Base-by-base conservation (phyloP, 2,797 vertebrate species). In the Enteromius anoplus region DNA sequence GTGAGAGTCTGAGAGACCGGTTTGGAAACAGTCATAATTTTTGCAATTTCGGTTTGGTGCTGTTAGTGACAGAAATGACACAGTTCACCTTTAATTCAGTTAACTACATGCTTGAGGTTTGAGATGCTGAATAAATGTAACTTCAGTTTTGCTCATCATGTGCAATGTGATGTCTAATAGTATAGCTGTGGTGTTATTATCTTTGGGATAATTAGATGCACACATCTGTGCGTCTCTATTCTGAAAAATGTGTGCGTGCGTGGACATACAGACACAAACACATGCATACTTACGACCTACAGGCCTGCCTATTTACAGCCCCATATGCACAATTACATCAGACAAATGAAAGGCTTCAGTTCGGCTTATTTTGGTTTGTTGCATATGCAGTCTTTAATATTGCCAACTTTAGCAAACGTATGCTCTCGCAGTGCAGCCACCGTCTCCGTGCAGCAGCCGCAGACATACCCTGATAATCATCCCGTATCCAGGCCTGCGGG, bases 401-500 rank as follows among this genome's bases (percentile, higher is more conserved):
- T 40, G 65, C 70, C 71, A 68, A 75, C 55, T 64, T 53, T 12
- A 77, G n/a, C 65, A 75, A 78, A 78, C n/a, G 51, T 82, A 47
- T 14, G 51, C 47, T 29, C 72, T 73, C n/a, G 66, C 55, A 81
- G 82, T 29, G 32, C 49, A 42, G 47, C 60, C 37, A 69, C 51
- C 21, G 45, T 88, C 72, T 86, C 80, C 17, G 17, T 6, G 34
- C 64, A 69, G 53, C 62, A 42, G 55, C 42, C 78, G 45, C 71
- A 79, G 42, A 84, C 85, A 86, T 86, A 47, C 71, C 70, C 84
- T 85, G 84, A 85, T 84, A 81, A 88, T 78, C 75, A 79, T 81
- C n/a, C 65, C 11, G 4, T 80, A 60, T 84, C 70, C 53, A 58
- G 49, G 72, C 71, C 71, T 86, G 83, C 79, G 70, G 90, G 81